Evolutionary conservation across 2,797 vertebrate species (phyloP).

Genomic region (Chromis chromis): DNA sequence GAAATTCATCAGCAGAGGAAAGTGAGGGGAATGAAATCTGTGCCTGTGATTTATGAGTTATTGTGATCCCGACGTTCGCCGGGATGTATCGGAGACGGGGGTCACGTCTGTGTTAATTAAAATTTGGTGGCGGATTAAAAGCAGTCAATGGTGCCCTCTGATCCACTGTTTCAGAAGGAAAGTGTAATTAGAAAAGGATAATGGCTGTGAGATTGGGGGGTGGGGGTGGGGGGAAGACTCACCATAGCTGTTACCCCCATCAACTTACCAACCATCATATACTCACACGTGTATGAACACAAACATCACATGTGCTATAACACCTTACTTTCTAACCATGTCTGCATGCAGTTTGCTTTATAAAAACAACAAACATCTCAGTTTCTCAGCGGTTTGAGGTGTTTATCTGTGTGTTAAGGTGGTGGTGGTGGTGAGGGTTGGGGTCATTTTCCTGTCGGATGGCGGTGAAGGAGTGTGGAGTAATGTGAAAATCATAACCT

Average conservation of each 20-base stretch:
- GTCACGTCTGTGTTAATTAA: slow-evolving; percentile 85
- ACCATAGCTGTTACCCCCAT: slow-evolving; percentile 27
- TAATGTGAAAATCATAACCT: slow-evolving; percentile 79
- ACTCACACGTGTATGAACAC: neutral
- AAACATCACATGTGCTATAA: neutral
- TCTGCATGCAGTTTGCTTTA: neutral
- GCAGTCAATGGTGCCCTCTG: slow-evolving; percentile 83
- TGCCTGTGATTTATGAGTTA: slow-evolving; percentile 83
- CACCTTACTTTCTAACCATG: slow-evolving; percentile 1
- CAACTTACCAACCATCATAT: slow-evolving; percentile 14
- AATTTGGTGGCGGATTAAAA: slow-evolving; percentile 84
- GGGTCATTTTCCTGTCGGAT: slow-evolving; percentile 62
- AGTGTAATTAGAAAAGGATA: slow-evolving; percentile 84
- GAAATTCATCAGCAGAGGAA: slow-evolving; percentile 80
- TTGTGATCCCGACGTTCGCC: slow-evolving; percentile 77
- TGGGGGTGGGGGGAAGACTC: too few relatives aligned
- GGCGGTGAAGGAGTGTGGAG: slow-evolving; percentile 45
- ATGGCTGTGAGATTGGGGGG: slow-evolving; percentile 58
- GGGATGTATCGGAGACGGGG: slow-evolving; percentile 77
- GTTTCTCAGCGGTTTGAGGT: slow-evolving; percentile 12
- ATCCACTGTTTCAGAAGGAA: slow-evolving; percentile 81
- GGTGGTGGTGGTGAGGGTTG: neutral
- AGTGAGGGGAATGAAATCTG: slow-evolving; percentile 73
- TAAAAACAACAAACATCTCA: slow-evolving; percentile 15
- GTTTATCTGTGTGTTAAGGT: neutral